Evolutionary conservation across 2,888 invertebrate genomes (phyloP), one percentile per base, ranked within the genome.

Genomic region (Pherbina coryleti): DNA sequence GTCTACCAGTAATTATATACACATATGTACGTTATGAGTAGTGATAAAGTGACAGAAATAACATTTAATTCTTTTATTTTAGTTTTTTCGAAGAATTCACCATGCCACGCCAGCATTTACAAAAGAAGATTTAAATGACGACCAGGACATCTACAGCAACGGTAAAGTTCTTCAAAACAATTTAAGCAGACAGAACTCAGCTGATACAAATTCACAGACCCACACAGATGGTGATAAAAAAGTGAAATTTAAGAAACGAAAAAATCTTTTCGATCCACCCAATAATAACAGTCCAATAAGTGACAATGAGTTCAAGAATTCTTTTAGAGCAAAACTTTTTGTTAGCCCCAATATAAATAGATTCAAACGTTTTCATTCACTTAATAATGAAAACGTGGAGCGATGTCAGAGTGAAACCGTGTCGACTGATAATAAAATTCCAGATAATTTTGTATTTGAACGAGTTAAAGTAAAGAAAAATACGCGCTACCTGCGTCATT

Each of bases 401-500:
- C 80, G 82, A 69, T 71, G 79, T 28, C 82, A 82, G 49, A 83
- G 82, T 44, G 83, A 83, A 78, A 80, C 81, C 0, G 81, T 79
- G 14, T 82, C 83, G 0, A 82, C 14, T 17, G 60, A 60, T 25
- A 60, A 60, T 5, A 60, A 25, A 17, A 28, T 60, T 11, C 14
- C 11, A 28, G n/a, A 28, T 0, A 82, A 83, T 67, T 79, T 88
- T 57, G 85, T 88, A 8, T 89, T 89, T 73, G 89, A 90, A 78
- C 86, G 88, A 78, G 87, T 89, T 74, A 87, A 86, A 67, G 88
- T 86, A 78, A 86, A 86, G 77, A 85, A 86, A 75, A 87, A 88
- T 69, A 86, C 89, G 53, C 86, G 89, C 66, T 90, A 89, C 78
- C 81, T 89, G 5, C 84, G 88, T 11, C 89, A 88, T 69, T 88